Evolutionary conservation across 2,113 vertebrate species (phyloP), one percentile per base, ranked within the genome.

Genomic region (Hirundichthys speculiger): DNA sequence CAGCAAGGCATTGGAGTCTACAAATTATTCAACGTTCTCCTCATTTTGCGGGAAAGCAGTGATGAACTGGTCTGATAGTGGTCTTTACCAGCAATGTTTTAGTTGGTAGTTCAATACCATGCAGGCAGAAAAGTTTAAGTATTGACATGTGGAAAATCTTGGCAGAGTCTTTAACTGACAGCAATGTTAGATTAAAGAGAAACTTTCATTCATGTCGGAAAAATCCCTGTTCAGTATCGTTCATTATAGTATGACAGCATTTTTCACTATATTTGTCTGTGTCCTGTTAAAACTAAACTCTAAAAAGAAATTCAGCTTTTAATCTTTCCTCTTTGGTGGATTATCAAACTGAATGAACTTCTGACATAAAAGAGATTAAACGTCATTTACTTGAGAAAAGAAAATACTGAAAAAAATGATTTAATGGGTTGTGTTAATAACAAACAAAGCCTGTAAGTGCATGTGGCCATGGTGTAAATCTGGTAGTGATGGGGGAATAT

Each of bases 11-110:
- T 65, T 83, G 76, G 75, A 88, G 87, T 87, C 77, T 72, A 62
- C 86, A 89, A 92, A 93, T 94, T 78, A 91, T 82, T 85, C 77
- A 69, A 82, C 75, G 51, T 87, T 90, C 72, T 88, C 88, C 69
- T 81, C 83, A 58, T 82, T 92, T 51, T 22, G 84, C 66, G 70
- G 66, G 91, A 83, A 83, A 88, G 79, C 65, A 12, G 41, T 5
- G 54, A 73, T 50, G 47, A 39, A 52, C 79, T 40, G 16, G 43
- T 83, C 73, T 82, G 69, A 73, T 64, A 15, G 30, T 34, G n/a
- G 65, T 24, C 45, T 72, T 77, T 78, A 53, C 47, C 67, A 53
- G 48, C 39, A 42, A 46, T 73, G 59, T 72, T 81, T 74, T 73
- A 54, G 49, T 14, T 4, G 51, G 10, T 3, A 42, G 57, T 41